Evolutionary conservation across 2,113 vertebrate species (phyloP), one percentile per base, ranked within the genome.

Genomic region (Rousettus leschenaultii): DNA sequence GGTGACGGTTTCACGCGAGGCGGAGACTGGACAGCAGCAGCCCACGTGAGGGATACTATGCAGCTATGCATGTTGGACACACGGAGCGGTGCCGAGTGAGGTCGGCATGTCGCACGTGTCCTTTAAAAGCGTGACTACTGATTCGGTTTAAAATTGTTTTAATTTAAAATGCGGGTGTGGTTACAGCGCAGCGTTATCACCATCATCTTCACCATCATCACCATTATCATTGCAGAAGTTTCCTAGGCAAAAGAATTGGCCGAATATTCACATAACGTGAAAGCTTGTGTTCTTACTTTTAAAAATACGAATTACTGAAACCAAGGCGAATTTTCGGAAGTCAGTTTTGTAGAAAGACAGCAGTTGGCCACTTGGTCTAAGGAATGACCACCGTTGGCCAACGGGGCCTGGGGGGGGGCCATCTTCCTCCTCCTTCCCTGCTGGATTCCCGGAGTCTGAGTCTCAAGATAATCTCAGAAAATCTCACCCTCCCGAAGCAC

Each of bases 21-120:
- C 1, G 11, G 40, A 28, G 6, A 30, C 13, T 43, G 11, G 28
- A 53, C 12, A 14, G 2, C 0, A 30, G 4, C 3, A 12, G 53
- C 3, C 16, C 15, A 1, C 0, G 2, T 0, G 38, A 22, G 0
- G 55, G 2, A 10, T 6, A 8, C 1, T 3, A 5, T 0, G 24
- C 12, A 12, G 26, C 16, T 9, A 4, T 21, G 35, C 2, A 6
- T 2, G 12, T 12, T 0, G 5, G 55, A 22, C 7, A 21, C 26
- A 2, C 0, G 1, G 15, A 8, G 28, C 30, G 2, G 7, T 16
- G 4, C 45, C 5, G 7, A 18, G 13, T 3, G 26, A 24, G 14
- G 6, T 2, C 1, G 24, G 12, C 0, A 0, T 19, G 19, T 45
- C 16, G 71, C 28, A 66, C 48, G 45, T 24, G 45, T 24, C 59